Base-by-base conservation (phyloP, 1,140 invertebrate genomes). In the Saccostrea cuccullata region DNA sequence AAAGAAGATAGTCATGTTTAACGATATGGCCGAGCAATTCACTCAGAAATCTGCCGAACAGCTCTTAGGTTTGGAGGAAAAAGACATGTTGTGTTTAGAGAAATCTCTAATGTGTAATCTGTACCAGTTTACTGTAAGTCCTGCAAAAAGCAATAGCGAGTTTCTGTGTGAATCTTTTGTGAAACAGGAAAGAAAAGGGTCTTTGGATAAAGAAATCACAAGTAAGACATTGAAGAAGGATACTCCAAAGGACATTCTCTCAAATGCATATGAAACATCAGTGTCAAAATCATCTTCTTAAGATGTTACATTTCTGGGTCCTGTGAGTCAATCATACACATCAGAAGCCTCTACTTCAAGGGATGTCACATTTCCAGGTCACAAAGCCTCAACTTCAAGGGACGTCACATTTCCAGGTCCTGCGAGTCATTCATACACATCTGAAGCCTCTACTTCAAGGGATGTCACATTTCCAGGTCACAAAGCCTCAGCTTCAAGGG, bases 21-120 rank as follows among this genome's bases (percentile, higher is more conserved):
- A 83, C 15, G 82, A 83, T 83, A 83, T 83, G 23, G 82, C 82
- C 55, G 30, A 83, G 40, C 82, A 40, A 4, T 83, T 83, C 36
- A n/a, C 55, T n/a, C 30, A 83, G 6, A 83, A 30, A 6, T 36
- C 82, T 47, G 82, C 36, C 0, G 36, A 30, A 20, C 23, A 36
- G 36, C 36, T 83, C 20, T 47, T 20, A 26, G 55, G 5, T 20
- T 30, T 83, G 82, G 20, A 15, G 20, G 82, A 83, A n/a, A 3
- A 20, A 6, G 82, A 83, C 20, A 20, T 40, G 4, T 36, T 47
- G 5, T n/a, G 11, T 20, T 36, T 47, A 30, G 36, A 83, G 11
- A 30, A 83, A 30, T 9, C 58, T 60, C 58, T 60, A 60, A 60
- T 60, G 58, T 60, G 9, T 60, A 60, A 60, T 60, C 58, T 13